Evolutionary conservation across 2,113 vertebrate species (phyloP), one percentile per base, ranked within the genome.

Genomic region (Reinhardtius hippoglossoides): DNA sequence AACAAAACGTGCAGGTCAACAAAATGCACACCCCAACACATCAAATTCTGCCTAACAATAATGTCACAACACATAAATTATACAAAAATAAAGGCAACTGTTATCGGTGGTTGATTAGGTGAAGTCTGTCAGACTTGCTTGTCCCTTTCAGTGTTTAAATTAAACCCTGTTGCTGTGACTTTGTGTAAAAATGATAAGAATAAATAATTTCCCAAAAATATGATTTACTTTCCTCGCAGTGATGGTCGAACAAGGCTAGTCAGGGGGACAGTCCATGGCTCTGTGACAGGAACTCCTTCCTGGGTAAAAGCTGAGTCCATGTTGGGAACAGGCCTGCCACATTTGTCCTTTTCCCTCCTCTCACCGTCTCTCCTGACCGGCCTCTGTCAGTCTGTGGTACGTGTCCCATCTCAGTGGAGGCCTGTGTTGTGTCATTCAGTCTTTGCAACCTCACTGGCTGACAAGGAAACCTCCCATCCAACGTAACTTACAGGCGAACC

Each of bases 401-500:
- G 18, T 75, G 65, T 66, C 64, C 52, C 27, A 18, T 46, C 58
- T 78, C 27, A 46, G 40, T 4, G 52, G 69, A 88, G 64, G 68
- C 64, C 61, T 26, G 54, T 52, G 3, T 71, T 24, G 26, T 77
- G 60, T 70, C 60, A 7, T 23, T 68, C 58, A 57, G 24, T 71
- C 42, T 67, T 21, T 61, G 13, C 12, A 2, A 26, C 62, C 57
- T 94, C 94, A 97, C 93, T 97, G 94, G 92, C 96, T 96, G 93
- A 95, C 93, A 85, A 99, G 95, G 90, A 97, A 95, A 76, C 92
- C 94, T 85, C 97, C 95, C 91, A 97, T 89, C 91, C 96, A 97
- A 78, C 96, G 95, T 88, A 98, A 82, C 95, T 97, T 97, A 95
- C 97, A 99, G 94, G 96, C 96, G 93, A 98, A 94, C 97, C 97